A percentile compares a stretch with the other conserved stretches of the same genome.
Conservation (phyloP, 2,113 vertebrate species). For the Dolichallabes microphthalmus region DNA sequence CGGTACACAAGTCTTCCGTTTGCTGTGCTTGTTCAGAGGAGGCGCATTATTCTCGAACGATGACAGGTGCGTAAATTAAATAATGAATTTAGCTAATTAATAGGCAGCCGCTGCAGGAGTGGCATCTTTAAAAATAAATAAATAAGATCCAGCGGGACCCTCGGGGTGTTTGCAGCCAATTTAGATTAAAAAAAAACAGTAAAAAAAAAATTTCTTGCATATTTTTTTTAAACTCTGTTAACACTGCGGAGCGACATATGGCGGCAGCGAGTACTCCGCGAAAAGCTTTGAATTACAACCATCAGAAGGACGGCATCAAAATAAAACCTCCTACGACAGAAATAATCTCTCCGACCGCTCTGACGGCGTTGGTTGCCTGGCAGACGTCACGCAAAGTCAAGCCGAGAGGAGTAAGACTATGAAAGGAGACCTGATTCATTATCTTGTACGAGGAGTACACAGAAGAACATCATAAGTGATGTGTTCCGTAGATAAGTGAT, state of each 20-base stretch:
- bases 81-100: conserved; percentile 34
- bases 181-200: too few relatives aligned
- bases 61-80: conserved; percentile 34
- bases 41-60: conserved; percentile 5
- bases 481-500: background rate
- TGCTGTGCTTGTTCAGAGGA: background rate
- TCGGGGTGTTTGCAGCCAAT: conserved; percentile 9
- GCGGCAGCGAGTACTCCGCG: background rate
- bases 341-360: conserved; percentile 7
- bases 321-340: background rate
- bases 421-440: conserved; percentile 13
- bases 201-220: too few relatives aligned
- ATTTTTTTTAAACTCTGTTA: background rate
- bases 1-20: background rate
- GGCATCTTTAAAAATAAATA: conserved; percentile 4
- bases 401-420: conserved; percentile 7
- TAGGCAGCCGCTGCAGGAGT: conserved; percentile 3
- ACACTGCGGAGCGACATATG: conserved; percentile 34
- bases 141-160: conserved; percentile 7
- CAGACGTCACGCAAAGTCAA: conserved; percentile 17
- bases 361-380: conserved; percentile 11
- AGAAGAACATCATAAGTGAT: too few relatives aligned
- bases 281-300: conserved; percentile 36
- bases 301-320: background rate
- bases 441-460: background rate